Percentiles rank a stretch among this genome's conserved stretches.
These are phyloP conservation scores for Euspilapteryx auroguttella DNA, from an alignment of 2,888 invertebrate species.

Conservation along the genomic window DNA sequence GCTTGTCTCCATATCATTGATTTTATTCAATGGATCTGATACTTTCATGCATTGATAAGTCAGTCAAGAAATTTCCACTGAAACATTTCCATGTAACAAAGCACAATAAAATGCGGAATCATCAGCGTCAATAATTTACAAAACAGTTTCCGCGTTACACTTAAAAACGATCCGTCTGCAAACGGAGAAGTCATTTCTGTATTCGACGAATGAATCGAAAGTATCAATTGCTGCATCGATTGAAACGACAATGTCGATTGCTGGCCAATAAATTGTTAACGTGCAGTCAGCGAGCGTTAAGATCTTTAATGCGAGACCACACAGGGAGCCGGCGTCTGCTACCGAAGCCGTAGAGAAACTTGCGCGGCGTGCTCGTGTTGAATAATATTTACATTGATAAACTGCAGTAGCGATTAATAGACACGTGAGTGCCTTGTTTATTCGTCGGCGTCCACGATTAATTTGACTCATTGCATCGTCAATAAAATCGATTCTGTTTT, in stretches of 20 bases:
- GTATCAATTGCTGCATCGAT: slow-evolving; percentile 27
- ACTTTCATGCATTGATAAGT: too few relatives aligned
- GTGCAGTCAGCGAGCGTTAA: slow-evolving; percentile 37
- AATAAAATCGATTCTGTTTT: slow-evolving; percentile 24
- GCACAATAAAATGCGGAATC: neutral
- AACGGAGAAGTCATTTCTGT: slow-evolving; percentile 16
- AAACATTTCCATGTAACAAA: too few relatives aligned
- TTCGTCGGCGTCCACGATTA: too few relatives aligned
- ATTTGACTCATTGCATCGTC: slow-evolving; percentile 11
- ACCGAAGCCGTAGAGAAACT: slow-evolving; percentile 24
- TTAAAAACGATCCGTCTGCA: slow-evolving; percentile 3
- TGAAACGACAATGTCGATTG: slow-evolving; percentile 44
- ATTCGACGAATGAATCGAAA: slow-evolving; percentile 17
- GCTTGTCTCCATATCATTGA: too few relatives aligned
- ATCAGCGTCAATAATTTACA: neutral
- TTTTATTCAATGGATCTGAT: too few relatives aligned
- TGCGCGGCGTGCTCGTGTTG: too few relatives aligned
- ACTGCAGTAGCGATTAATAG: too few relatives aligned
- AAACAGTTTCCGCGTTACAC: too few relatives aligned
- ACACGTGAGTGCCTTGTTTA: too few relatives aligned
- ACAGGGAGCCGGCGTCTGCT: slow-evolving; percentile 33
- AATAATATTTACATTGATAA: too few relatives aligned
- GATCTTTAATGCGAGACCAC: slow-evolving; percentile 49
- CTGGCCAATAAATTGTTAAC: slow-evolving; percentile 47
- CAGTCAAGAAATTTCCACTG: too few relatives aligned